Conservation (phyloP, 1,140 invertebrate species). For the Heliconius eleuchia region DNA sequence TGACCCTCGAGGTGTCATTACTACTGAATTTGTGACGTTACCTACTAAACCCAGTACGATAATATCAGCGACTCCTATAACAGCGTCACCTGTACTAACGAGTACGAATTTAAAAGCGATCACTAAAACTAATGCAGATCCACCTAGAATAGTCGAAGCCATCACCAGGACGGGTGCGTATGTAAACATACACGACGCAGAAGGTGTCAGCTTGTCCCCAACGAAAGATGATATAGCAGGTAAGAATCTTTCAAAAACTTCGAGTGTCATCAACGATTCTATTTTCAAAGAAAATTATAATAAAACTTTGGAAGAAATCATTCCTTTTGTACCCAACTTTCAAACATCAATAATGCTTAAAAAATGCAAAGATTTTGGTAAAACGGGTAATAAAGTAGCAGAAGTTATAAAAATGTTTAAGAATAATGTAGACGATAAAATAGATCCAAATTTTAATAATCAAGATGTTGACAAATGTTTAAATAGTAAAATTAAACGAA, state of each 20-base stretch:
- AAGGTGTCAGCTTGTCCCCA: constrained; percentile 84
- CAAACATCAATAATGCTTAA: constrained; percentile 71
- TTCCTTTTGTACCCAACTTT: constrained; percentile 74
- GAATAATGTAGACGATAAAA: constrained; percentile 51
- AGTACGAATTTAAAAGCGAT: constrained; percentile 29
- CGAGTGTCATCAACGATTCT: constrained; percentile 45
- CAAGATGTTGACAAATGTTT: constrained; percentile 55
- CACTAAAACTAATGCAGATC: constrained; percentile 54
- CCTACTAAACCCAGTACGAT: constrained; percentile 83
- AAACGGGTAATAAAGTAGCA: constrained; percentile 65
- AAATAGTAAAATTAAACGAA: constrained; percentile 86
- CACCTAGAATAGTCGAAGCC: constrained; percentile 70
- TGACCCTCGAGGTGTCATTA: constrained; percentile 80
- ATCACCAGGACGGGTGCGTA: constrained; percentile 84
- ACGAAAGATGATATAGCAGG: constrained; percentile 82
- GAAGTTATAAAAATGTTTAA: constrained; percentile 79
- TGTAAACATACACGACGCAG: constrained; percentile 86
- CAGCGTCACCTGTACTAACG: constrained; percentile 55
- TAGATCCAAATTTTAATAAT: constrained; percentile 38
- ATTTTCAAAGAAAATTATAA: constrained; percentile 44
- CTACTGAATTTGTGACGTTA: constrained; percentile 84
- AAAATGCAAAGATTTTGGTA: constrained; percentile 56
- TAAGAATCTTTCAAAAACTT: constrained; percentile 75
- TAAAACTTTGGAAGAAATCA: constrained; percentile 52
- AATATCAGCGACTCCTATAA: constrained; percentile 79